phyloP scores from a whole-genome alignment of 2,113 vertebrate genomes.

The Octodon degus region DNA sequence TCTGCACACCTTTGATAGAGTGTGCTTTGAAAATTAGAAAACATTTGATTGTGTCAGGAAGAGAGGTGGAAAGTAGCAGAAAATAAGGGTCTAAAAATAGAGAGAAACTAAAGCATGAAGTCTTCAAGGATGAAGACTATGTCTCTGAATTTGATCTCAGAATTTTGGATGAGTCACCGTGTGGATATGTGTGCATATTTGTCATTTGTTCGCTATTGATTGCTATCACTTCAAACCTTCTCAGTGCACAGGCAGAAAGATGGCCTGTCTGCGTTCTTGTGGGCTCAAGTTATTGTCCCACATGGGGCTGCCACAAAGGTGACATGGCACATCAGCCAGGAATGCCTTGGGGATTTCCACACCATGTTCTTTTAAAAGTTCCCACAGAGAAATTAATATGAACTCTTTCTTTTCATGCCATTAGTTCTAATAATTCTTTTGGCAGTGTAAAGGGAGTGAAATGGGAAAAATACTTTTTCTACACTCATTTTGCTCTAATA shows the following conservation, averaged over 20 bases:
- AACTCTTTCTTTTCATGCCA: background rate
- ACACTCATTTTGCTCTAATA: background rate
- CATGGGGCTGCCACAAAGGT: background rate
- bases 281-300: background rate
- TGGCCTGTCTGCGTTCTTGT: background rate
- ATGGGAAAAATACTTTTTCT: background rate
- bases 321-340: background rate
- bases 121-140: background rate
- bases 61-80: background rate
- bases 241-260: background rate
- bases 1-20: background rate
- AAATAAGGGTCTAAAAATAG: background rate
- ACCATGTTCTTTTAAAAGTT: background rate
- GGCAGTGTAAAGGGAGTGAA: background rate
- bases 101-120: background rate
- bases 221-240: background rate
- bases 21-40: constrained; percentile 2
- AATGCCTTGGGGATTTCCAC: background rate
- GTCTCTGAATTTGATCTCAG: background rate
- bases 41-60: background rate
- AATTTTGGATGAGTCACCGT: background rate
- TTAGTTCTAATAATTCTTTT: constrained; percentile 10
- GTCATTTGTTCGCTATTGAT: background rate
- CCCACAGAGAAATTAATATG: background rate
- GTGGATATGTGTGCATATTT: background rate